Evolutionary conservation across 2,113 vertebrate genomes (phyloP).

Genomic region (Pheucticus melanocephalus): DNA sequence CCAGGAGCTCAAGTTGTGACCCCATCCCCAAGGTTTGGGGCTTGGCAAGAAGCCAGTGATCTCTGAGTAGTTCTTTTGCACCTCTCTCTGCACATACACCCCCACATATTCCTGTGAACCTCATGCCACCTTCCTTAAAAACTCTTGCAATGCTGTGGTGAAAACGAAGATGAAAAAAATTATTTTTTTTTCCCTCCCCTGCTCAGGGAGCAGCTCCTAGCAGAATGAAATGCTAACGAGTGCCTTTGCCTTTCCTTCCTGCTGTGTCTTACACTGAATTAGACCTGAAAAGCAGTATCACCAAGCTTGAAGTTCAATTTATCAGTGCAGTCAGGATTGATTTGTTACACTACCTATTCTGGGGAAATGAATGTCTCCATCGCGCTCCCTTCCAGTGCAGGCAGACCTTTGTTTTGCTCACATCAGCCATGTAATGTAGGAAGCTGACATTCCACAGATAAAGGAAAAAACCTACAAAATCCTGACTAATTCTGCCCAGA

Average conservation of each 20-base stretch:
- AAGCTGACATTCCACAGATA: constrained; percentile 53
- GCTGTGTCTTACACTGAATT: constrained; percentile 51
- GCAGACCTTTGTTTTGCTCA: constrained; percentile 61
- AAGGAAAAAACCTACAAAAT: constrained; percentile 36
- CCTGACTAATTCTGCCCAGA: constrained; percentile 11
- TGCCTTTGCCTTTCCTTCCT: constrained; percentile 48
- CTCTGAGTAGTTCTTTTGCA: not conserved
- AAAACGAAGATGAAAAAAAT: not conserved
- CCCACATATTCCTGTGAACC: no score
- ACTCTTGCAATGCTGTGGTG: not conserved
- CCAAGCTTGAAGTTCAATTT: constrained; percentile 55
- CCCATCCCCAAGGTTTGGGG: not conserved
- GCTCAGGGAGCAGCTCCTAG: constrained; percentile 7
- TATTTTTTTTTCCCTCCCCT: not conserved
- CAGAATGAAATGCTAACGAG: constrained; percentile 47
- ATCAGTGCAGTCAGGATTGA: constrained; percentile 45
- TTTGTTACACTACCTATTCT: constrained; percentile 53
- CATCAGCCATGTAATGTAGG: constrained; percentile 57
- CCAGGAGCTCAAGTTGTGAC: not conserved
- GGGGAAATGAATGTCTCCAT: constrained; percentile 58
- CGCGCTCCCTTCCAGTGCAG: constrained; percentile 9
- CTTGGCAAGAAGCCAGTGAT: not conserved
- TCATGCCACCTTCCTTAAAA: not conserved
- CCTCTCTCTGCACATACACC: fast-evolving
- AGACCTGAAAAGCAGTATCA: constrained; percentile 54